Evolutionary conservation across 2,113 vertebrate species (phyloP), one percentile per base, ranked within the genome.

Genomic region (Callipepla californica): DNA sequence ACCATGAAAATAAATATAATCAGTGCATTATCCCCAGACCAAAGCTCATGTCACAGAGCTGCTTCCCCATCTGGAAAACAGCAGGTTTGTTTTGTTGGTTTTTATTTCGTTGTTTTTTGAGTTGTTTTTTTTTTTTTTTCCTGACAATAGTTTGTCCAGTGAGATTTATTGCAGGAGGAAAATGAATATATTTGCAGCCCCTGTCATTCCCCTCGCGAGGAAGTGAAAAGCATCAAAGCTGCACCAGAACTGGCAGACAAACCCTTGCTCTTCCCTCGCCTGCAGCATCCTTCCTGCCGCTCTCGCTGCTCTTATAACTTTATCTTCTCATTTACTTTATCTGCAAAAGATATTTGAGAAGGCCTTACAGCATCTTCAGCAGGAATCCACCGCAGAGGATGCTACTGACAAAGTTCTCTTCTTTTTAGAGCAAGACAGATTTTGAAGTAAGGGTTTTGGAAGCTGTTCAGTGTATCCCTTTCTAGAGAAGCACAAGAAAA

Each of bases 121-220:
- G 42, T 13, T 16, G 13, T 16, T 16, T 44, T 44, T 44, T 44
- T 36, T 23, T 26, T 25, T 51, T 78, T 59, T 87, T 23, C 28
- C 65, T 86, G 62, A 48, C 21, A 7, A 59, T 74, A 6, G n/a
- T 81, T 89, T 91, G 69, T 25, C 63, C 63, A 53, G 17, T 85
- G 89, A 67, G 57, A 85, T 95, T 82, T 86, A 85, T 70, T 81
- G 30, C 63, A 78, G 74, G 36, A 62, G 72, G 89, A 92, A 89
- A 94, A 88, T 28, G 5, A 95, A 79, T 86, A 57, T 81, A 28
- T 87, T 78, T 93, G 61, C 42, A 92, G 67, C 18, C 34, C 57
- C 87, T 87, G 67, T 62, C n/a, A 32, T 62, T 59, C n/a, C 42
- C 66, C 44, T 76, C 34, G 26, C 72, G 32, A 36, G 34, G n/a